phyloP scores from a whole-genome alignment of 2,113 vertebrate genomes.

The Gymnocephalus cernua region DNA sequence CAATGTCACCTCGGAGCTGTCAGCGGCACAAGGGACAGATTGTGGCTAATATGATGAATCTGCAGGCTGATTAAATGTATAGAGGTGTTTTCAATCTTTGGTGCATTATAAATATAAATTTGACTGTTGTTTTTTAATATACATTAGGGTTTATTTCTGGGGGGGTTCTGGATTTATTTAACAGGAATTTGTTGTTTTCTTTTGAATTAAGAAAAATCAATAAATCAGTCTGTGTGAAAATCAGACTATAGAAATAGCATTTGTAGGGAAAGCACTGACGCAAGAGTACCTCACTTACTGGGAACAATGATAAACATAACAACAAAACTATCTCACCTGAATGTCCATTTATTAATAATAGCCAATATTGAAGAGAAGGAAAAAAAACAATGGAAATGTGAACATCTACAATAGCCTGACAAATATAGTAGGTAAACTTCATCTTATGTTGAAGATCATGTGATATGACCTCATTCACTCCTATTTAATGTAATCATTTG shows the following conservation, averaged over 20 bases:
- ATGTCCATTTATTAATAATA: not conserved
- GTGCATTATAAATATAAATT: slow-evolving; percentile 14
- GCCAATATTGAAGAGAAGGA: not conserved
- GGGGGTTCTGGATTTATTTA: not conserved
- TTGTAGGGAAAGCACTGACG: not conserved
- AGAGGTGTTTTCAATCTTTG: not conserved
- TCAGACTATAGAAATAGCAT: not conserved
- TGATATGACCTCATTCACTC: not conserved
- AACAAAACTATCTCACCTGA: not conserved
- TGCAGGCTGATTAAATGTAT: slow-evolving; percentile 48
- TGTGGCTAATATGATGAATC: slow-evolving; percentile 42
- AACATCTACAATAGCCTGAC: not conserved
- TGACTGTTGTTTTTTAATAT: slow-evolving; percentile 24
- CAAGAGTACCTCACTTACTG: not conserved
- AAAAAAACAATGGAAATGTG: not conserved
- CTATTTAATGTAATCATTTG: too few relatives aligned
- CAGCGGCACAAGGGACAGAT: not conserved
- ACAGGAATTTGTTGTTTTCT: slow-evolving; percentile 1
- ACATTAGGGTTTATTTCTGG: not conserved
- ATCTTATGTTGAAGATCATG: not conserved
- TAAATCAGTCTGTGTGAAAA: not conserved
- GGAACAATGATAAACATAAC: not conserved
- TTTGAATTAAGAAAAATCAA: not conserved
- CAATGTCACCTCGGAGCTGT: slow-evolving; percentile 55
- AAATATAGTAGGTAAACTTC: not conserved